Conservation (phyloP, 2,113 vertebrate genomes). For the Echinops telfairi region DNA sequence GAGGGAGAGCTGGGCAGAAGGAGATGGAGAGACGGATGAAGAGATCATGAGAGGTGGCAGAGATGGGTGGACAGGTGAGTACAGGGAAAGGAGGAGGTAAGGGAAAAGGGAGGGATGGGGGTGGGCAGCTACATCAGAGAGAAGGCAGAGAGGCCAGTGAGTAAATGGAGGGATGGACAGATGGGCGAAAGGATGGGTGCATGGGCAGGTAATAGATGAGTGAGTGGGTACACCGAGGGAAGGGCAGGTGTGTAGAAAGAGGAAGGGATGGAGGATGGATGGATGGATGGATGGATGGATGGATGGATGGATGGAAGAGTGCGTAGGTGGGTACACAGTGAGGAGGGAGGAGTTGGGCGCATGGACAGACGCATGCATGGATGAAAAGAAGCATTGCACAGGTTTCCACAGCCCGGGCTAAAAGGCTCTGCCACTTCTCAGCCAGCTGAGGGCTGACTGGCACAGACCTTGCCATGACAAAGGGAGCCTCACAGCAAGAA, state of each 20-base stretch:
- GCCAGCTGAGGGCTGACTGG: fast-evolving
- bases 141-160: too few relatives aligned
- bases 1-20: not conserved
- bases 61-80: too few relatives aligned
- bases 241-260: too few relatives aligned
- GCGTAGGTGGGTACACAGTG: not conserved
- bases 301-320: not conserved
- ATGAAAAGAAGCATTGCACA: not conserved
- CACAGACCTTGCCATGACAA: not conserved
- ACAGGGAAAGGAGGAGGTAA: too few relatives aligned
- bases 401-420: too few relatives aligned
- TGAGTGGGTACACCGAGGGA: not conserved
- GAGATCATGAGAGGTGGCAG: too few relatives aligned
- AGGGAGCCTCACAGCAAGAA: fast-evolving
- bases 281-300: not conserved
- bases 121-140: too few relatives aligned
- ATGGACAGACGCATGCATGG: not conserved
- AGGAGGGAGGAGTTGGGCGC: too few relatives aligned
- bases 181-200: too few relatives aligned
- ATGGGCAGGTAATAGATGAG: not conserved
- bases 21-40: too few relatives aligned
- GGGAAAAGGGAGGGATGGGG: too few relatives aligned
- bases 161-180: not conserved
- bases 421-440: not conserved
- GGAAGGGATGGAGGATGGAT: too few relatives aligned